Percentiles rank a stretch among this genome's conserved stretches.
These are phyloP conservation scores for Acipenser transmontanus DNA, from an alignment of 2,797 vertebrate genomes.

Conservation along the genomic window DNA sequence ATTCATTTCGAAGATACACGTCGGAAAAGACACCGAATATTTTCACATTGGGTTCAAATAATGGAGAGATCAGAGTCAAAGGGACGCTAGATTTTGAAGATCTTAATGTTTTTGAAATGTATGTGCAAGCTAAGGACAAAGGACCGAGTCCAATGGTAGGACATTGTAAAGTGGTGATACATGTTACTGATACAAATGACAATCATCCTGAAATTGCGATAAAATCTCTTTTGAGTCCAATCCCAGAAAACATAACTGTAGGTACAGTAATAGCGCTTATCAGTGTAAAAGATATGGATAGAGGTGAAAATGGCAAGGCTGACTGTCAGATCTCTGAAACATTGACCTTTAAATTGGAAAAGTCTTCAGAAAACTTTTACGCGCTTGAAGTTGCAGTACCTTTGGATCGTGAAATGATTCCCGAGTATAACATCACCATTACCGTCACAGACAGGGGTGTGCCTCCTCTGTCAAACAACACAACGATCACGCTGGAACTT, in stretches of 20 bases:
- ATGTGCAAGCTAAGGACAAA: slow-evolving; percentile 31
- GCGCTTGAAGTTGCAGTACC: slow-evolving; percentile 16
- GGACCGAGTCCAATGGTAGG: slow-evolving; percentile 8
- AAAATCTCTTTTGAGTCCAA: neutral
- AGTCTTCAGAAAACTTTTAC: neutral
- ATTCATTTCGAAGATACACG: slow-evolving; percentile 24
- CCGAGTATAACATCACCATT: slow-evolving; percentile 1
- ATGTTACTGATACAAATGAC: slow-evolving; percentile 13
- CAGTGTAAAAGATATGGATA: slow-evolving; percentile 13
- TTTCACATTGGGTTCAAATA: slow-evolving; percentile 25
- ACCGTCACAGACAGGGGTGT: slow-evolving; percentile 11
- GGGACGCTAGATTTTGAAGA: slow-evolving; percentile 32
- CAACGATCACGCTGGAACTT: slow-evolving; percentile 3
- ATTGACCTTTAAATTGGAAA: slow-evolving; percentile 1
- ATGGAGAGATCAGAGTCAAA: slow-evolving; percentile 31
- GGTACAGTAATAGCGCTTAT: slow-evolving; percentile 9
- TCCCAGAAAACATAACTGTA: slow-evolving; percentile 3
- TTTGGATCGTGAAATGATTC: slow-evolving; percentile 9
- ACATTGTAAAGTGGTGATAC: slow-evolving; percentile 17
- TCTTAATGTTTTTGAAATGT: slow-evolving; percentile 27
- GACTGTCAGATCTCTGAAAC: neutral
- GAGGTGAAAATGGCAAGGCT: slow-evolving; percentile 8
- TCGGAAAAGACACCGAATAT: slow-evolving; percentile 23
- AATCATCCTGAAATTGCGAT: slow-evolving; percentile 12
- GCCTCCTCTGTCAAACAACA: slow-evolving; percentile 8